Evolutionary conservation across 37 sponge, comb jelly and placozoan species (phyloP).

Genomic region (Crambe crambe): DNA sequence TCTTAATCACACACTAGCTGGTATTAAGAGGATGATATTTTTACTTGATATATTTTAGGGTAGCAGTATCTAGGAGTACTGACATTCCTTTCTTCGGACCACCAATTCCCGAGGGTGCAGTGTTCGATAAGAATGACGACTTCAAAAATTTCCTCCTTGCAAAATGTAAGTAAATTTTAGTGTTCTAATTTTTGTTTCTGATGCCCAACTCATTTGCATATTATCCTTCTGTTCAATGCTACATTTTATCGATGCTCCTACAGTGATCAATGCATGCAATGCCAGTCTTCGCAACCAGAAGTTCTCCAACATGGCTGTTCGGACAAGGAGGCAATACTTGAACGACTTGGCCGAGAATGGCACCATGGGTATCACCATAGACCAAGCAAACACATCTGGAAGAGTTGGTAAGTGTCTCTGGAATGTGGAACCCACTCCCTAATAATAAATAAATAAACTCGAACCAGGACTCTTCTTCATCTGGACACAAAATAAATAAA

Average conservation of each 20-base stretch:
- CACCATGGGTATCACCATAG: slow-evolving; percentile 48
- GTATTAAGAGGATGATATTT: no score
- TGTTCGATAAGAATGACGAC: slow-evolving; percentile 76
- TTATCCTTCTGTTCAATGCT: background rate
- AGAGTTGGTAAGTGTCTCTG: slow-evolving; percentile 35
- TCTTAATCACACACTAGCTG: no score
- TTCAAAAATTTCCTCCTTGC: slow-evolving; percentile 90
- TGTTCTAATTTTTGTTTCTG: no score
- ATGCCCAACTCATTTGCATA: no score
- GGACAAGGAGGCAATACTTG: slow-evolving; percentile 87
- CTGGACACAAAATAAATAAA: no score
- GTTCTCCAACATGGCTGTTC: slow-evolving; percentile 76
- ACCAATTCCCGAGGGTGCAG: slow-evolving; percentile 64
- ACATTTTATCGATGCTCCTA: background rate
- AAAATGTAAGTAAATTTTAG: slow-evolving; percentile 72
- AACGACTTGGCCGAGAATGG: slow-evolving; percentile 54
- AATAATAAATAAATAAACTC: no score
- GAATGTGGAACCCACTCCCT: no score
- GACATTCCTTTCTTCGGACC: slow-evolving; percentile 95
- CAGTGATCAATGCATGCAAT: slow-evolving; percentile 94
- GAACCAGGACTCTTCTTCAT: no score
- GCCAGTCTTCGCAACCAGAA: slow-evolving; percentile 81
- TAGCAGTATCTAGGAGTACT: slow-evolving; percentile 80
- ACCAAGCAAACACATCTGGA: slow-evolving; percentile 63
- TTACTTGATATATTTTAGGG: no score